Evolutionary conservation across 2,113 vertebrate genomes (phyloP), one percentile per base, ranked within the genome.

Genomic region (Xyliphius kryptos): DNA sequence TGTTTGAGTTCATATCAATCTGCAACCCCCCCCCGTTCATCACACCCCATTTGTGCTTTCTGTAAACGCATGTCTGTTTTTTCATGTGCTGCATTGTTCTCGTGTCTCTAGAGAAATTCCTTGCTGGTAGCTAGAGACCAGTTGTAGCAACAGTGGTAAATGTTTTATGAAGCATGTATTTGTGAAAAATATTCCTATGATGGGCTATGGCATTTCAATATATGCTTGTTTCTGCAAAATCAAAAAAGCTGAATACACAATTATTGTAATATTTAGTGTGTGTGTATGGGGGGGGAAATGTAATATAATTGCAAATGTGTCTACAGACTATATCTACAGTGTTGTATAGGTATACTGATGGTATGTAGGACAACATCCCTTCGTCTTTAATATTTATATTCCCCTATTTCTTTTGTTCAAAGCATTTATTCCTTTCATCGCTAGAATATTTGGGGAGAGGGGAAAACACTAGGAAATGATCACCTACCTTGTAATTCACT

Each of bases 101-200:
- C 63, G 61, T 66, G 58, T 62, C 71, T 76, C 72, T 69, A 56
- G 72, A 77, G 71, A 70, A 67, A 71, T 77, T 74, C 55, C 73
- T 62, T 59, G 66, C 70, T 59, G 50, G 63, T 76, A 3, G 68
- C 79, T 79, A 75, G 69, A 80, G 78, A 77, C 79, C 74, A 76
- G 75, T 80, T 84, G 82, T 81, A 38, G 49, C 63, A 81, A 74
- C 77, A 69, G 63, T 73, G 79, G 80, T 80, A 80, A 82, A 83
- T 68, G 73, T 77, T 75, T 74, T 77, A 69, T 74, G 22, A 55
- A 77, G 1, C 40, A 21, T 66, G 79, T 16, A 20, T 41, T 41
- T 52, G 79, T 84, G 81, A 87, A 85, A 84, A n/a, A n/a, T n/a
- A n/a, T n/a, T n/a, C n/a, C n/a, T n/a, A n/a, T n/a, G n/a, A n/a